phyloP scores from a whole-genome alignment of 2,797 vertebrate species.

The Gouania willdenowi region DNA sequence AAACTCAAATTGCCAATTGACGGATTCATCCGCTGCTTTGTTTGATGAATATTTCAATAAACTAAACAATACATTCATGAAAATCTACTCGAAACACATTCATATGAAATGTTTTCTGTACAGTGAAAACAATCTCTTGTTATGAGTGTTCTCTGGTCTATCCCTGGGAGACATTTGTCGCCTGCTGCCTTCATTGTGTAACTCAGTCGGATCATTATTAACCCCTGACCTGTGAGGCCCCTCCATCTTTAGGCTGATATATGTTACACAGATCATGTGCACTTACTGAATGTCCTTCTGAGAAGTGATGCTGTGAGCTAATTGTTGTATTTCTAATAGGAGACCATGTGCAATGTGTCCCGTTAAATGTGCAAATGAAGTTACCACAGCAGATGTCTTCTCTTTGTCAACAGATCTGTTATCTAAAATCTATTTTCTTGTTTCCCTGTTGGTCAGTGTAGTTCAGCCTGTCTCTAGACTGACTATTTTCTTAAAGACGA shows the following conservation, averaged over 20 bases:
- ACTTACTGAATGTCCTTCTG: not conserved
- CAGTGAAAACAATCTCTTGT: slow-evolving; percentile 37
- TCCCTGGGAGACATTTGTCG: slow-evolving; percentile 32
- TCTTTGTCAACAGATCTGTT: not conserved
- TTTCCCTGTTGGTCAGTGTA: not conserved
- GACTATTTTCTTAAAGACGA: not conserved
- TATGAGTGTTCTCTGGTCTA: slow-evolving; percentile 7
- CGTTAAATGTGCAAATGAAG: not conserved
- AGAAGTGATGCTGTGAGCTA: slow-evolving; percentile 19
- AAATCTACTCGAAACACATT: no score
- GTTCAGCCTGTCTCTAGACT: not conserved
- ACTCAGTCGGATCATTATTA: slow-evolving; percentile 28
- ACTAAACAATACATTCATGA: no score
- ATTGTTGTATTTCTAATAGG: not conserved
- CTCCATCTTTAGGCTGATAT: slow-evolving; percentile 6
- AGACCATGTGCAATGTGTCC: not conserved
- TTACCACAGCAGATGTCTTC: not conserved
- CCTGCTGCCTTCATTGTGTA: slow-evolving; percentile 29
- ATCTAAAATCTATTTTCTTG: not conserved
- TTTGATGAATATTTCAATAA: no score
- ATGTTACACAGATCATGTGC: slow-evolving; percentile 14
- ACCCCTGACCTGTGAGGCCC: slow-evolving; percentile 2
- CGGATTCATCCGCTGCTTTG: no score
- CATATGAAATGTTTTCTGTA: no score
- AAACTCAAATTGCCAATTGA: no score